phyloP scores from a whole-genome alignment of 2,888 invertebrate genomes.

The Cosmia trapezina region DNA sequence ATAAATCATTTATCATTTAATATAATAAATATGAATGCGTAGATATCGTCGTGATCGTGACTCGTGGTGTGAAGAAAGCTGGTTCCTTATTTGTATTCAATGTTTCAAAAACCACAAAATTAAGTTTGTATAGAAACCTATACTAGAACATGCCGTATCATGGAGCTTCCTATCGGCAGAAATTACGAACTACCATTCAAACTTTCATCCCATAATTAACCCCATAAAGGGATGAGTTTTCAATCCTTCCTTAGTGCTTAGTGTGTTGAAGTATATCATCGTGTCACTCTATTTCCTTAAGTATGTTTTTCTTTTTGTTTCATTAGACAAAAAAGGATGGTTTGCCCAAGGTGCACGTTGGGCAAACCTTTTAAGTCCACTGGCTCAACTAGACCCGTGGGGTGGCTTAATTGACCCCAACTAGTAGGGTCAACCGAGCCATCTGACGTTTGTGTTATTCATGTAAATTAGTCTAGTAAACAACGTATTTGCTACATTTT shows the following conservation, averaged over 20 bases:
- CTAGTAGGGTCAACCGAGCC: neutral
- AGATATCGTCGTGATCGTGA: slow-evolving; percentile 31
- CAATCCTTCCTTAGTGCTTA: neutral
- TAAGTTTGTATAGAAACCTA: neutral
- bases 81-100: slow-evolving; percentile 32
- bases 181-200: neutral
- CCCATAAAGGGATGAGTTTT: neutral
- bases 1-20: too few species aligned
- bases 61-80: slow-evolving; percentile 40
- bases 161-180: too few species aligned
- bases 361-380: neutral
- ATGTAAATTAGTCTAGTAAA: neutral
- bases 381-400: neutral
- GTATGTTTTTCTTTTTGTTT: too few species aligned
- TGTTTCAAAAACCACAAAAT: slow-evolving; percentile 30
- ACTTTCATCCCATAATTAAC: neutral
- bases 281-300: too few species aligned
- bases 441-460: neutral
- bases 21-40: slow-evolving; percentile 16
- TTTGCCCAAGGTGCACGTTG: too few species aligned
- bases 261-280: too few species aligned
- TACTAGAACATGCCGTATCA: neutral
- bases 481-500: neutral
- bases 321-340: too few species aligned
- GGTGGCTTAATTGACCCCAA: neutral